Percentiles rank a stretch among this genome's conserved stretches.
These are phyloP conservation scores for Tillus elongatus DNA, from an alignment of 2,888 invertebrate genomes.

Conservation along the genomic window DNA sequence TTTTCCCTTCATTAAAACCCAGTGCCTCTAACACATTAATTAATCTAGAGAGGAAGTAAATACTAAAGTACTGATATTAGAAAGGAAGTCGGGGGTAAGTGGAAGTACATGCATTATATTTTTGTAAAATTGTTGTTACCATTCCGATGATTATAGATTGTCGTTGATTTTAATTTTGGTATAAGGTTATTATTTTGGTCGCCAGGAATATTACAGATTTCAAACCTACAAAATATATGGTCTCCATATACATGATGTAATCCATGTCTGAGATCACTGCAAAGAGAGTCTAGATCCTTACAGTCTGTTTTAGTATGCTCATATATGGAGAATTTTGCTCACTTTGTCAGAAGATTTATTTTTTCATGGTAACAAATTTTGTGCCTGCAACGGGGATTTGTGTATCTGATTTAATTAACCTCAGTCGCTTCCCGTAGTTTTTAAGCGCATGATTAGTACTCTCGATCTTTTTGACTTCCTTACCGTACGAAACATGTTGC, in stretches of 20 bases:
- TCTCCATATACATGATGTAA: no score
- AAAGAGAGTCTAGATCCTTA: conserved; percentile 12
- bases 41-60: no score
- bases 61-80: no score
- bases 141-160: conserved; percentile 7
- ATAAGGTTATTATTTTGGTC: no score
- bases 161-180: no score
- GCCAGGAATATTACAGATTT: no score
- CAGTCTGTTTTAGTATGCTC: conserved; percentile 18
- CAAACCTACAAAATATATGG: no score
- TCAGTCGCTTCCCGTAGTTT: conserved; percentile 23
- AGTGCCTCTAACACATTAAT: background rate
- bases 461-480: conserved; percentile 20
- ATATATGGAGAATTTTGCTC: conserved; percentile 21
- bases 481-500: no score
- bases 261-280: no score
- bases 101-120: no score
- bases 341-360: conserved; percentile 12
- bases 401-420: conserved; percentile 19
- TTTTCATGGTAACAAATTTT: conserved; percentile 13
- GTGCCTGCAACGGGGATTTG: conserved; percentile 15
- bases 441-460: conserved; percentile 23
- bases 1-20: conserved; percentile 3
- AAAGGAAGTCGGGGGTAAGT: no score
- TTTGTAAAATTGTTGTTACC: no score